Conservation (phyloP, 1,140 invertebrate species). For the Colletes gigas region DNA sequence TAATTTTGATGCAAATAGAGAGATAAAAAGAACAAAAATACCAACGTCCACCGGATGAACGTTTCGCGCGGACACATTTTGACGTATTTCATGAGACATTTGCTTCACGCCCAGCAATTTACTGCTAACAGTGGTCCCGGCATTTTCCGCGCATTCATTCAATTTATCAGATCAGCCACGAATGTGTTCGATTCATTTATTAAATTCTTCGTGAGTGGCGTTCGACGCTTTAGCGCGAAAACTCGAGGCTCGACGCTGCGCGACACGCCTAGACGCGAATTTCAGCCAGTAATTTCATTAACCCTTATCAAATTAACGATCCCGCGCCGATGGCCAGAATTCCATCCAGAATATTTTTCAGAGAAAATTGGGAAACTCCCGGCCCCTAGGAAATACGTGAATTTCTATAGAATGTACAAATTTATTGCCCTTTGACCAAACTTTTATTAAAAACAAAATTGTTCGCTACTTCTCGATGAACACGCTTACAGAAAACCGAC, state of each 20-base stretch:
- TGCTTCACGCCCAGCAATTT: neutral
- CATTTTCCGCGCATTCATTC: constrained; percentile 22
- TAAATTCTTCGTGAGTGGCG: constrained; percentile 32
- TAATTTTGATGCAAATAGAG: constrained; percentile 8
- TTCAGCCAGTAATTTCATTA: constrained; percentile 19
- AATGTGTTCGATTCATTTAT: constrained; percentile 44
- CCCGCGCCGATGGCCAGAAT: neutral
- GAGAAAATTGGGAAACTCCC: neutral
- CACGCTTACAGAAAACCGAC: too few relatives aligned
- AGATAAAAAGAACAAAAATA: too few relatives aligned
- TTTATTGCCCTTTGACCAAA: too few relatives aligned
- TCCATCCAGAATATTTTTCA: neutral
- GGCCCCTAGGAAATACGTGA: too few relatives aligned
- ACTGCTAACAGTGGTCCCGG: neutral
- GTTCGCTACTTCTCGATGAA: too few relatives aligned
- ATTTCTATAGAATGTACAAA: too few relatives aligned
- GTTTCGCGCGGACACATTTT: neutral
- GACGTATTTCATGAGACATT: constrained; percentile 20
- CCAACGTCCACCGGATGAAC: neutral
- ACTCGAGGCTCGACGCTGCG: neutral
- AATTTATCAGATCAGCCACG: constrained; percentile 32
- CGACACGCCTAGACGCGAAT: constrained; percentile 6
- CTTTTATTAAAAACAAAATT: too few relatives aligned
- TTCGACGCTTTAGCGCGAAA: constrained; percentile 7
- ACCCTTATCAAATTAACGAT: constrained; percentile 13